Conservation (phyloP, 2,113 vertebrate genomes). For the Crypturellus undulatus region DNA sequence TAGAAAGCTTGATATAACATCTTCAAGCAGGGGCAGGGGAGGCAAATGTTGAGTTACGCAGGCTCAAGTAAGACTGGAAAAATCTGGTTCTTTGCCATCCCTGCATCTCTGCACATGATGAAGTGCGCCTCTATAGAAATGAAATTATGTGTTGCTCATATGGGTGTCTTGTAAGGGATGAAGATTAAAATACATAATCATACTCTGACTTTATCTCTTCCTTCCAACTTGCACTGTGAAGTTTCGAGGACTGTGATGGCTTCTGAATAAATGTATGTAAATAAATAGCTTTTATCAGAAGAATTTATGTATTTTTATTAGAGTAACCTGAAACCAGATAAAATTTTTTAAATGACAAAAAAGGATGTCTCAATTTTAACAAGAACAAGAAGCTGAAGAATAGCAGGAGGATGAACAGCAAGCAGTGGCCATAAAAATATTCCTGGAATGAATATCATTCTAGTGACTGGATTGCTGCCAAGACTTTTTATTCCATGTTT, state of each 20-base stretch:
- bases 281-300: not conserved
- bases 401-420: constrained; percentile 48
- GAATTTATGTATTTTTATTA: not conserved
- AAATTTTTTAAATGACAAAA: not conserved
- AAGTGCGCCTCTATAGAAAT: not conserved
- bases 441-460: constrained; percentile 73
- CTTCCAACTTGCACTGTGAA: not conserved
- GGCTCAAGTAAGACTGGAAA: not conserved
- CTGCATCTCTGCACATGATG: not conserved
- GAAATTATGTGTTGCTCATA: not conserved
- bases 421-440: constrained; percentile 59
- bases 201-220: not conserved
- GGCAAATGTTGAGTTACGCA: not conserved
- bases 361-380: not conserved
- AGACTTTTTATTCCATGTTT: constrained; percentile 68
- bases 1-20: not conserved
- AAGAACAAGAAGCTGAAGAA: constrained; percentile 40
- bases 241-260: not conserved
- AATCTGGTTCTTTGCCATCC: not conserved
- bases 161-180: not conserved
- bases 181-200: not conserved
- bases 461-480: constrained; percentile 76
- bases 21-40: not conserved
- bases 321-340: not conserved
- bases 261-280: not conserved